These are phyloP conservation scores for Piscicola geometra DNA, from an alignment of 2,888 invertebrate genomes.

Conservation along the genomic window DNA sequence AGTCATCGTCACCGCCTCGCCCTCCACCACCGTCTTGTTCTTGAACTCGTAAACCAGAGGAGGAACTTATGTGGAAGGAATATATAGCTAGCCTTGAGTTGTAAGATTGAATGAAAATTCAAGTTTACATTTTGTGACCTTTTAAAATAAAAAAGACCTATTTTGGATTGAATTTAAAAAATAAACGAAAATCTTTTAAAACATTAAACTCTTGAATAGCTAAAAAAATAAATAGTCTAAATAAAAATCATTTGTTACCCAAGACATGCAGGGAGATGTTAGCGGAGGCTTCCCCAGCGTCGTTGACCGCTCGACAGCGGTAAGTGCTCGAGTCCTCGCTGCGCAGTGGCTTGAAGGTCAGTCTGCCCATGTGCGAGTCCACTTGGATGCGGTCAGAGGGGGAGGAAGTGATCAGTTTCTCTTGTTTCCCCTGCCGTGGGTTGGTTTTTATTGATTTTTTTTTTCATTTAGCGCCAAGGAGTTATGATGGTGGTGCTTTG, in stretches of 20 bases:
- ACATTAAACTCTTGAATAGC: neutral
- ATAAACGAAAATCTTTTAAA: too few species aligned
- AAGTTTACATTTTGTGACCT: too few species aligned
- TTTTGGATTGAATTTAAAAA: too few species aligned
- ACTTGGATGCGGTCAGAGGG: conserved; percentile 39
- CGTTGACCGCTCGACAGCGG: conserved; percentile 41
- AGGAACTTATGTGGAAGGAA: conserved; percentile 32
- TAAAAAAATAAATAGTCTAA: neutral
- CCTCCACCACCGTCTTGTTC: conserved; percentile 37
- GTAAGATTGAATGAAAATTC: too few species aligned
- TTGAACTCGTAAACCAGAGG: conserved; percentile 33
- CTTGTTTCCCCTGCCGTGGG: conserved; percentile 15
- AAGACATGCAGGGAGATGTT: conserved; percentile 38
- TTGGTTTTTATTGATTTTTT: too few species aligned
- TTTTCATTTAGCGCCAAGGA: too few species aligned
- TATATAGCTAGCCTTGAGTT: too few species aligned
- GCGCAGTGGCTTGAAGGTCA: conserved; percentile 41
- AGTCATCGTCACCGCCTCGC: conserved; percentile 34
- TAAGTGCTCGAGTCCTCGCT: conserved; percentile 41
- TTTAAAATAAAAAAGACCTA: too few species aligned
- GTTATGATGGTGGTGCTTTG: too few species aligned
- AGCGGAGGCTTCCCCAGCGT: conserved; percentile 38
- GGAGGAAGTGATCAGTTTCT: conserved; percentile 27
- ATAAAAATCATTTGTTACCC: conserved; percentile 31
- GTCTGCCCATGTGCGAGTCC: conserved; percentile 38